These are phyloP conservation scores for Rafetus swinhoei DNA, from an alignment of 2,113 vertebrate species.

Conservation along the genomic window DNA sequence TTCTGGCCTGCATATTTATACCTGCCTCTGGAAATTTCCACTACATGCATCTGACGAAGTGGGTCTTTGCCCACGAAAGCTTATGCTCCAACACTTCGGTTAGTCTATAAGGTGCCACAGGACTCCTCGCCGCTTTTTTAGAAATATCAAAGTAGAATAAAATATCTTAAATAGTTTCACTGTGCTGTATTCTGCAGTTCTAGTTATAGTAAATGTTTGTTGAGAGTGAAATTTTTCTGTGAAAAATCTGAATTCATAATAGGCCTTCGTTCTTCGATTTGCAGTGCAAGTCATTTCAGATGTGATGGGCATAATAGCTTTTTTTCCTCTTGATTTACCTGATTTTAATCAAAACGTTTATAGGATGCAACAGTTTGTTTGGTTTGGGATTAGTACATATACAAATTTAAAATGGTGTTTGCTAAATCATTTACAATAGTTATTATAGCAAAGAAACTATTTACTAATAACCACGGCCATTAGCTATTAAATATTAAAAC, in stretches of 20 bases:
- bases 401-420: background rate
- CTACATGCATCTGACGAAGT: too few species aligned
- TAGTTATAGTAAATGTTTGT: background rate
- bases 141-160: background rate
- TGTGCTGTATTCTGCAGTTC: background rate
- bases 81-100: too few species aligned
- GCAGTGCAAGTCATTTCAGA: background rate
- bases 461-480: background rate
- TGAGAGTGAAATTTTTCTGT: background rate
- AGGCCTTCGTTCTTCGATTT: background rate
- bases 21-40: too few species aligned
- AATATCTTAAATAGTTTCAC: background rate
- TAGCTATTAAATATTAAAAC: background rate
- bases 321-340: background rate
- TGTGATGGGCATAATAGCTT: background rate
- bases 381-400: background rate
- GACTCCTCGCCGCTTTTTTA: too few species aligned
- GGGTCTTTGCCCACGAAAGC: too few species aligned
- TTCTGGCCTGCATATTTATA: too few species aligned
- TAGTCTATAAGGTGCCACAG: too few species aligned
- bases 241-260: background rate
- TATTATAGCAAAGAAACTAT: background rate
- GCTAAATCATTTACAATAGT: background rate
- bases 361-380: background rate
- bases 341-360: background rate